phyloP scores from a whole-genome alignment of 1,140 invertebrate species.

The Halesus radiatus region DNA sequence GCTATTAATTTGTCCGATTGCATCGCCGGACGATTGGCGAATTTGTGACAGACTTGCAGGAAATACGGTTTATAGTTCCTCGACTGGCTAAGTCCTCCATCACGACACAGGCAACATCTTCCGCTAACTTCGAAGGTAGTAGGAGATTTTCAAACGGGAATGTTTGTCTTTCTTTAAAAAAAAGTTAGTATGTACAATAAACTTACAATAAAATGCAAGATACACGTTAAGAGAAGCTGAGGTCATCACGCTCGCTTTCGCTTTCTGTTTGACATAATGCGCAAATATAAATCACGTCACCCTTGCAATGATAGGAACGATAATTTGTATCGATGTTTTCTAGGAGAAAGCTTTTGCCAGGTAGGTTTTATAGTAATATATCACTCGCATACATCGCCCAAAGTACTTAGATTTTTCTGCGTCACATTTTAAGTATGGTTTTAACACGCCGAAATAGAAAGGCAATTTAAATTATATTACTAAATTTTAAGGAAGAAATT shows the following conservation, averaged over 20 bases:
- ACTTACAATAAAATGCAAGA: too few species aligned
- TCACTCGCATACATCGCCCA: neutral
- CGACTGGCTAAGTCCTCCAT: too few species aligned
- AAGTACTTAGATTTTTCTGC: neutral
- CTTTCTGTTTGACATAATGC: slow-evolving; percentile 28
- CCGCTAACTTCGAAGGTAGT: too few species aligned
- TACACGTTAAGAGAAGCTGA: slow-evolving; percentile 24
- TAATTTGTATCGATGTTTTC: slow-evolving; percentile 23
- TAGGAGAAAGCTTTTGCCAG: slow-evolving; percentile 17
- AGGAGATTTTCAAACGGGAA: too few species aligned
- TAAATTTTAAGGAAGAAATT: too few species aligned
- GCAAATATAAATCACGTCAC: slow-evolving; percentile 39
- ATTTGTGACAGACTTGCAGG: neutral
- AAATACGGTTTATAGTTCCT: neutral
- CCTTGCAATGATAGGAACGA: slow-evolving; percentile 7
- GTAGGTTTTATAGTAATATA: neutral
- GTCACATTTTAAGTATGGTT: too few species aligned
- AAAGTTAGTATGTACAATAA: too few species aligned
- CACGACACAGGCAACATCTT: too few species aligned
- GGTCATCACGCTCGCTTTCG: slow-evolving; percentile 30
- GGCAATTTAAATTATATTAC: too few species aligned
- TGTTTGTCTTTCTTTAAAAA: too few species aligned
- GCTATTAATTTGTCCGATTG: slow-evolving; percentile 13
- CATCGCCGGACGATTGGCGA: neutral
- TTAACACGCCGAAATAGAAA: too few species aligned